Evolutionary conservation across 2,113 vertebrate genomes (phyloP).

Genomic region (Ciconia stormi): DNA sequence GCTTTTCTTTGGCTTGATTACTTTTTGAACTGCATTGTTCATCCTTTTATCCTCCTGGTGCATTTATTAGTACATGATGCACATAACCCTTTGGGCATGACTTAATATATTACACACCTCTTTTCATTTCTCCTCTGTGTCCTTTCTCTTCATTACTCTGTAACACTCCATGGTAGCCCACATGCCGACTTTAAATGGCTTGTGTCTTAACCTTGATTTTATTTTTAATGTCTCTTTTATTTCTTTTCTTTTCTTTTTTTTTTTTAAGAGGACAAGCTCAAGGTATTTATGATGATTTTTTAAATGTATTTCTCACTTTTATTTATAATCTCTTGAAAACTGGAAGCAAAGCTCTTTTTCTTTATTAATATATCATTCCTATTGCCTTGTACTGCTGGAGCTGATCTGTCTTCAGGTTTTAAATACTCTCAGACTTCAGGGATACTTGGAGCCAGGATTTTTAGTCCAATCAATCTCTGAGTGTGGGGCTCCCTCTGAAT

Average conservation of each 20-base stretch:
- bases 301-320: neutral
- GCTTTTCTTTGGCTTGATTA: slow-evolving; percentile 8
- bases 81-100: slow-evolving; percentile 47
- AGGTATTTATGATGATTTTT: slow-evolving; percentile 35
- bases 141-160: slow-evolving; percentile 56
- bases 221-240: slow-evolving; percentile 1
- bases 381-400: neutral
- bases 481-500: slow-evolving; percentile 2
- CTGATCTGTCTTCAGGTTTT: slow-evolving; percentile 22
- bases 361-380: slow-evolving; percentile 28
- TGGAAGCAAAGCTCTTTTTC: slow-evolving; percentile 18
- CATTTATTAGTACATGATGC: slow-evolving; percentile 58
- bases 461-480: slow-evolving; percentile 13
- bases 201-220: slow-evolving; percentile 43
- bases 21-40: slow-evolving; percentile 23
- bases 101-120: slow-evolving; percentile 41
- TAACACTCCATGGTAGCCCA: neutral
- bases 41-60: neutral
- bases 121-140: slow-evolving; percentile 59
- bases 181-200: neutral
- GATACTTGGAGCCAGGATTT: slow-evolving; percentile 33
- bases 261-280: neutral
- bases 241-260: neutral
- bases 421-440: slow-evolving; percentile 28
- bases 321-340: slow-evolving; percentile 41